These are phyloP conservation scores for Muscina levida DNA, from an alignment of 2,888 invertebrate genomes.

Conservation along the genomic window DNA sequence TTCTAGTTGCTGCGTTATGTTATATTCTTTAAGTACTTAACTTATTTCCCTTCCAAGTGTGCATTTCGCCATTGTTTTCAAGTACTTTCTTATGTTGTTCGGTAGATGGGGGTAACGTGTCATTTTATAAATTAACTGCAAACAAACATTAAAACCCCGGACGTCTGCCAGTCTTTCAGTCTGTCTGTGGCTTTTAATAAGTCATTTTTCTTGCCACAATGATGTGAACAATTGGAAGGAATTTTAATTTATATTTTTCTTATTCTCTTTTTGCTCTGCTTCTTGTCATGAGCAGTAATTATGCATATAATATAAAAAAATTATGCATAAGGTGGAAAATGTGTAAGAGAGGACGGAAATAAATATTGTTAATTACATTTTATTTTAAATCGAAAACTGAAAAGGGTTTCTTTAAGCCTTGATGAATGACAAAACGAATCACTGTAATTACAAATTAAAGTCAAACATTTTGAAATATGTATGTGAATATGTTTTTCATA, in stretches of 20 bases:
- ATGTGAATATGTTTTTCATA: too few relatives aligned
- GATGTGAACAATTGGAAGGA: conserved; percentile 14
- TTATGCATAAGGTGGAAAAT: conserved; percentile 9
- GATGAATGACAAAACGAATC: too few relatives aligned
- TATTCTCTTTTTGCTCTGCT: conserved; percentile 1
- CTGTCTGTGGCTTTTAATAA: conserved; percentile 45
- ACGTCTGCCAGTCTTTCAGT: background rate
- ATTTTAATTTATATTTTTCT: background rate
- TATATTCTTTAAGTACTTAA: too few relatives aligned
- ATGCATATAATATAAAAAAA: conserved; percentile 34
- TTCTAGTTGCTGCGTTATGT: too few relatives aligned
- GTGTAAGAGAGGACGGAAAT: conserved; percentile 28
- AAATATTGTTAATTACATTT: conserved; percentile 48
- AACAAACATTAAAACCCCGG: conserved; percentile 5
- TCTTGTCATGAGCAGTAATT: conserved; percentile 47
- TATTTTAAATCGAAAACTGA: too few relatives aligned
- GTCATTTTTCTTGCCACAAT: conserved; percentile 4
- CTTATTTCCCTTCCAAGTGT: background rate
- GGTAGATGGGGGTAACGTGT: conserved; percentile 2
- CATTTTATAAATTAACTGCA: conserved; percentile 38
- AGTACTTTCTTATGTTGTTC: background rate
- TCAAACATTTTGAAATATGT: too few relatives aligned
- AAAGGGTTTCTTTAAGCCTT: too few relatives aligned
- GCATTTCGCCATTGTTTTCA: background rate
- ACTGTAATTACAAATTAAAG: too few relatives aligned